A percentile compares a stretch with the other conserved stretches of the same genome.
These are phyloP conservation scores for Drosophila formosana DNA, from an alignment of 2,888 invertebrate species.

Conservation along the genomic window DNA sequence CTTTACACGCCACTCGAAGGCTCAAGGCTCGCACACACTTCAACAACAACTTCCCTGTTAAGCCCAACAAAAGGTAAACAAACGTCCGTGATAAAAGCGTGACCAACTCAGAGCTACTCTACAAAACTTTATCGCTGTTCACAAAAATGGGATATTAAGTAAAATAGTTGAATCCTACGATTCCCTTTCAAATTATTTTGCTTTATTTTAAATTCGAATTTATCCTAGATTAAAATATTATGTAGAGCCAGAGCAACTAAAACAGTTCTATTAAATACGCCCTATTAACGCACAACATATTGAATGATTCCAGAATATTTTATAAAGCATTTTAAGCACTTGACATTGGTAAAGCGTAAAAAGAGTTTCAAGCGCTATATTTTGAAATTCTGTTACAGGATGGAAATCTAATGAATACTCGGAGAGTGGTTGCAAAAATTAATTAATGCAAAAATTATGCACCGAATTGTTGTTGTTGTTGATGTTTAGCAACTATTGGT, in stretches of 20 bases:
- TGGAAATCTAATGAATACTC: constrained; percentile 36
- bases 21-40: constrained; percentile 33
- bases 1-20: constrained; percentile 54
- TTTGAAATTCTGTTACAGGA: constrained; percentile 13
- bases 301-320: not conserved
- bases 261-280: not conserved
- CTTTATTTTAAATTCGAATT: no score
- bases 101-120: not conserved
- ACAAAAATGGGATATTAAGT: no score
- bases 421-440: constrained; percentile 28
- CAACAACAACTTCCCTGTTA: constrained; percentile 20
- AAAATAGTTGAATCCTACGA: no score
- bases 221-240: no score
- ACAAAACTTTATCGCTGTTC: not conserved
- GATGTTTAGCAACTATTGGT: constrained; percentile 18
- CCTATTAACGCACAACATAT: not conserved
- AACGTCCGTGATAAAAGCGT: not conserved
- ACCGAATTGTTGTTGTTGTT: constrained; percentile 17
- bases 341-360: not conserved
- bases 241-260: not conserved
- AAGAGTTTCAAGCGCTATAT: constrained; percentile 2
- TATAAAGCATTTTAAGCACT: not conserved
- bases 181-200: no score
- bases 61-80: constrained; percentile 17
- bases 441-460: constrained; percentile 57